phyloP scores from a whole-genome alignment of 2,113 vertebrate genomes.

The Panthera uncia region DNA sequence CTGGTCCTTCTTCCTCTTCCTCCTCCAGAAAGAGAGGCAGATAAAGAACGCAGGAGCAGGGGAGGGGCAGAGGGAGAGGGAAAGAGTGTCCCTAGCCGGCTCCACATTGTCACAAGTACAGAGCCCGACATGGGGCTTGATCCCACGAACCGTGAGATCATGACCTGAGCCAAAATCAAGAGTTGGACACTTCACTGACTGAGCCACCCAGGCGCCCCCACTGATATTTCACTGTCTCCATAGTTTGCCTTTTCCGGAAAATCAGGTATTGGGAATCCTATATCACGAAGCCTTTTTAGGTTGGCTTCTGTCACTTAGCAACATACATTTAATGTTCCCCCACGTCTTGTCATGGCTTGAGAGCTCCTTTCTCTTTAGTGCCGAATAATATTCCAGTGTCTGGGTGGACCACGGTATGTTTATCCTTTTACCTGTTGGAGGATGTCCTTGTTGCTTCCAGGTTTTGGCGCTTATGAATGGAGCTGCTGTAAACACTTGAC shows the following conservation, averaged over 20 bases:
- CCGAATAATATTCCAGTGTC: not conserved
- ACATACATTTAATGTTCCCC: not conserved
- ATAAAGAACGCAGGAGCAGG: too few species aligned
- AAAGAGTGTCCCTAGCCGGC: not conserved
- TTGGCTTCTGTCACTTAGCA: not conserved
- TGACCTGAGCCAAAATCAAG: not conserved
- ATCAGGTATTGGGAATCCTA: too few species aligned
- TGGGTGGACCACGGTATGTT: not conserved
- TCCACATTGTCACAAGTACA: not conserved
- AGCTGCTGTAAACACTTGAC: not conserved
- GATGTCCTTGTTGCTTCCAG: not conserved
- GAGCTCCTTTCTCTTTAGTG: not conserved
- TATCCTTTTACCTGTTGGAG: not conserved
- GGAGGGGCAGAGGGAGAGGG: too few species aligned
- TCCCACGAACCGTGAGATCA: not conserved
- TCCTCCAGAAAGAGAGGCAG: too few species aligned
- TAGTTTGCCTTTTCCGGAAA: not conserved
- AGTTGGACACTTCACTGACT: not conserved
- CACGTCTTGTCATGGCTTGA: not conserved
- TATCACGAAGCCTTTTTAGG: not conserved
- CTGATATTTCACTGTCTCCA: not conserved
- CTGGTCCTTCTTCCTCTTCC: too few species aligned
- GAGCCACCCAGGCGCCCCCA: not conserved
- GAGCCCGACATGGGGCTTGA: fast-evolving
- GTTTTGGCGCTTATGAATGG: not conserved